Evolutionary conservation across 2,888 invertebrate species (phyloP).

Genomic region (Cryptocheilus praepositus): DNA sequence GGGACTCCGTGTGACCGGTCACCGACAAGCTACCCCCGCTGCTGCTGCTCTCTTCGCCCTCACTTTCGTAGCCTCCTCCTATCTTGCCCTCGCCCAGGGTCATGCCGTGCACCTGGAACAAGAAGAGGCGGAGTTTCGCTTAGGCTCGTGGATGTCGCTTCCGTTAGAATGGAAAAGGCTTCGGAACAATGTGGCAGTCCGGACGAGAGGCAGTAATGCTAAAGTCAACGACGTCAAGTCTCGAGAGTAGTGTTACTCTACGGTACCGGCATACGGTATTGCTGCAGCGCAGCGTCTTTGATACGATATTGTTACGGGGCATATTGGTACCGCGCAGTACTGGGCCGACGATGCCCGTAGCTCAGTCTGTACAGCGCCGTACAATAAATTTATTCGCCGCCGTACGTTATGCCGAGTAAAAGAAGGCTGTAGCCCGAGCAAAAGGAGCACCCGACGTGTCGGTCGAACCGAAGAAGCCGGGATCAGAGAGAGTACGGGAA

Average conservation of each 20-base stretch:
- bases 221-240: too few species aligned
- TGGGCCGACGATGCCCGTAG: too few species aligned
- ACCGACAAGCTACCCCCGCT: constrained; percentile 85
- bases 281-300: too few species aligned
- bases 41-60: constrained; percentile 90
- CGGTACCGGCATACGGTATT: too few species aligned
- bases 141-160: constrained; percentile 15
- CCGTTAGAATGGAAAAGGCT: neutral
- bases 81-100: constrained; percentile 77
- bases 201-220: too few species aligned
- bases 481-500: constrained; percentile 29
- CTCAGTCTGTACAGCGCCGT: too few species aligned
- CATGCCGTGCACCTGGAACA: constrained; percentile 80
- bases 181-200: too few species aligned
- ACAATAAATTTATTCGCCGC: too few species aligned
- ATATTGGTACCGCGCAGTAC: too few species aligned
- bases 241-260: too few species aligned
- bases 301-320: too few species aligned
- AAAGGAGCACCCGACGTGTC: neutral
- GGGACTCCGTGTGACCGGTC: constrained; percentile 75
- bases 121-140: constrained; percentile 10
- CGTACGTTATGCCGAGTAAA: too few species aligned
- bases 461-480: constrained; percentile 30
- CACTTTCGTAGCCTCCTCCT: constrained; percentile 87
- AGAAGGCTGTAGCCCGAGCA: neutral